Evolutionary conservation across 2,797 vertebrate genomes (phyloP).

Genomic region (Acanthurus tractus): DNA sequence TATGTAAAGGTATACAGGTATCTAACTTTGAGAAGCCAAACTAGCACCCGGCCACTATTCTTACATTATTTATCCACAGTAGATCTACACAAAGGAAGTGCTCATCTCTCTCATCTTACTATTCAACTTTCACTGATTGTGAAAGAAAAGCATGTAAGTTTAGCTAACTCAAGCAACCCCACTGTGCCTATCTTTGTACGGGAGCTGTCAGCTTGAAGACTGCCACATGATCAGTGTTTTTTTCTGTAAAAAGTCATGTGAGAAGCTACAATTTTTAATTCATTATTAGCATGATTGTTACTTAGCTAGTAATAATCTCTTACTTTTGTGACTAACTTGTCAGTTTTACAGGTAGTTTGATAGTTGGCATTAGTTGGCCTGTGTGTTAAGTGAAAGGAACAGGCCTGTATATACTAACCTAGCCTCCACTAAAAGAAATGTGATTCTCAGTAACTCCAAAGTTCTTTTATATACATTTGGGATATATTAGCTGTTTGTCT

Average conservation of each 20-base stretch:
- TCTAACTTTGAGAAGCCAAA: no score
- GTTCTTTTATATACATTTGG: no score
- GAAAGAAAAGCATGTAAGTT: not conserved
- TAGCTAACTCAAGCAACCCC: not conserved
- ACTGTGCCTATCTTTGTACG: not conserved
- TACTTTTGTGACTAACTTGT: not conserved
- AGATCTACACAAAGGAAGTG: not conserved
- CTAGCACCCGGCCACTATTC: no score
- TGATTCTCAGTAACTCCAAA: no score
- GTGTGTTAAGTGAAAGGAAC: no score
- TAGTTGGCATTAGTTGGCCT: no score
- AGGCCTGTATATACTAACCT: no score
- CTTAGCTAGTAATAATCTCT: not conserved
- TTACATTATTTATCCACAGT: not conserved
- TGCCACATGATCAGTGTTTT: not conserved
- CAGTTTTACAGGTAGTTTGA: no score
- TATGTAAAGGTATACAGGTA: no score
- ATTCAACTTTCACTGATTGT: not conserved
- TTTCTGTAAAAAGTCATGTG: not conserved
- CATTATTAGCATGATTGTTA: not conserved
- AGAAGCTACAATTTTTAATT: not conserved
- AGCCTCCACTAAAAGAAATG: no score
- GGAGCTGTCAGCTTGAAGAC: not conserved
- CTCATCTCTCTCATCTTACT: not conserved
- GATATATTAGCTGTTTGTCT: no score